Conservation (phyloP, 2,113 vertebrate species). For the Hyaena hyaena region DNA sequence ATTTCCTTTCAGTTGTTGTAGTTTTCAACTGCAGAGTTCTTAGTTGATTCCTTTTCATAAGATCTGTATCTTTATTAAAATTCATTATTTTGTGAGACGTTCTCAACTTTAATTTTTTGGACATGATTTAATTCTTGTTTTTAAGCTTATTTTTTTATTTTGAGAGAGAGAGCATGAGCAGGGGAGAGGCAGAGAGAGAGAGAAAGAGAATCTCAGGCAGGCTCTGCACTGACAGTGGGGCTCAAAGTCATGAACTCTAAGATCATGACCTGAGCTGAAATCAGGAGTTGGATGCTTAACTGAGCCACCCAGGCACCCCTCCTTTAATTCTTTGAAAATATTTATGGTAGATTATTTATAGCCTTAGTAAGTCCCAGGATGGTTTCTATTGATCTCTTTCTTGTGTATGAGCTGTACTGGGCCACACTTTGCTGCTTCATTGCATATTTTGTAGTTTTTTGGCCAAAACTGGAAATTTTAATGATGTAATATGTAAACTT, state of each 20-base stretch:
- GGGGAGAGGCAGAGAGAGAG: background rate
- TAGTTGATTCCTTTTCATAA: slow-evolving; percentile 20
- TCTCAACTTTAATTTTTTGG: background rate
- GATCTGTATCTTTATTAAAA: background rate
- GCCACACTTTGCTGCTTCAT: background rate
- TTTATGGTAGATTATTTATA: background rate
- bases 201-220: background rate
- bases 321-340: background rate
- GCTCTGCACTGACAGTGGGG: background rate
- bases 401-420: background rate
- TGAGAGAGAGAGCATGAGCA: background rate
- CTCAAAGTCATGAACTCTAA: background rate
- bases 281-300: background rate
- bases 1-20: background rate
- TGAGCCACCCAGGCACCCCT: background rate
- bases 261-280: background rate
- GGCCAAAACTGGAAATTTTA: background rate
- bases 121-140: background rate
- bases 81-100: background rate
- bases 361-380: background rate
- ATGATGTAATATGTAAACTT: background rate
- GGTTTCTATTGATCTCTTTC: background rate
- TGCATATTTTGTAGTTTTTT: background rate
- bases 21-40: background rate
- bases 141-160: background rate